phyloP scores from a whole-genome alignment of 1,140 invertebrate species.

The Coboldia fuscipes region DNA sequence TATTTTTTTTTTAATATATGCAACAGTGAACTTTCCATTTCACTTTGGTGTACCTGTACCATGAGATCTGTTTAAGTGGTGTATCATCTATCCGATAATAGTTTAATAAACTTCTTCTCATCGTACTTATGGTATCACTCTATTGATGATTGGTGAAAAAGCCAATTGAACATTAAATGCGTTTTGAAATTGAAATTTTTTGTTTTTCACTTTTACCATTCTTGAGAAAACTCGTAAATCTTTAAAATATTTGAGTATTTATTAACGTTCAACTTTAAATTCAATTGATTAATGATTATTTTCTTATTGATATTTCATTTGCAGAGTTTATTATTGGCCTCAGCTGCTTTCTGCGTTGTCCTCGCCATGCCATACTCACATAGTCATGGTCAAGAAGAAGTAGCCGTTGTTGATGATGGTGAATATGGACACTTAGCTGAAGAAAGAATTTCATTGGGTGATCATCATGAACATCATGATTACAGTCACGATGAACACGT shows the following conservation, averaged over 20 bases:
- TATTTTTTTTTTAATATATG: too few species aligned
- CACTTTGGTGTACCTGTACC: too few species aligned
- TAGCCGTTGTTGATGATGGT: constrained; percentile 11
- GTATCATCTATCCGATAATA: too few species aligned
- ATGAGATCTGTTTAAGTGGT: too few species aligned
- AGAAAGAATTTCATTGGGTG: constrained; percentile 12
- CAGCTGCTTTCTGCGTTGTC: constrained; percentile 15
- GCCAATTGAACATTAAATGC: too few species aligned
- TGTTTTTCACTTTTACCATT: too few species aligned
- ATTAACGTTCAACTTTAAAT: neutral
- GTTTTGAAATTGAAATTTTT: too few species aligned
- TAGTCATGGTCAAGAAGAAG: constrained; percentile 9
- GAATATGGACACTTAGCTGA: constrained; percentile 11
- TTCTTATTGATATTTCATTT: constrained; percentile 3
- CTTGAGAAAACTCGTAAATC: neutral
- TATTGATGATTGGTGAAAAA: too few species aligned
- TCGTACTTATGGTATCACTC: too few species aligned
- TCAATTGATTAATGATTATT: neutral
- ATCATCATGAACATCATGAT: constrained; percentile 1
- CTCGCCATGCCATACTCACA: constrained; percentile 13
- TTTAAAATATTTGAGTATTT: neutral
- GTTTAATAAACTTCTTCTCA: too few species aligned
- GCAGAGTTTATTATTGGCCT: constrained; percentile 18
- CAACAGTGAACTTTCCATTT: too few species aligned
- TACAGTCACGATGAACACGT: constrained; percentile 13